phyloP scores from a whole-genome alignment of 2,888 invertebrate genomes.

The Drosophila austrosaltans region DNA sequence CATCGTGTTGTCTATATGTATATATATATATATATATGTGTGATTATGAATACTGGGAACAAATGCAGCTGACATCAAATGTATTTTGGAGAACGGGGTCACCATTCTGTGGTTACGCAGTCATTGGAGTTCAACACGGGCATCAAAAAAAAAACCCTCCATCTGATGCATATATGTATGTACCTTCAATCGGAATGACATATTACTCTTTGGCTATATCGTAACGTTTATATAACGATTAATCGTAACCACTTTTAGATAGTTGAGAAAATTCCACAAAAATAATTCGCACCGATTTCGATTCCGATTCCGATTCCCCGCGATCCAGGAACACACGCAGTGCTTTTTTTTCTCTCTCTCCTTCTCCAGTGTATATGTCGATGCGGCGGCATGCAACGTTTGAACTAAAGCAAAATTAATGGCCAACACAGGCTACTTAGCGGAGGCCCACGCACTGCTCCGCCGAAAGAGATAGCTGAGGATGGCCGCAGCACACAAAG shows the following conservation, averaged over 20 bases:
- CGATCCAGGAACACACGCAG: conserved; percentile 53
- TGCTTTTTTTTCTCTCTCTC: conserved; percentile 29
- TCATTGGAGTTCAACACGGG: too few relatives aligned
- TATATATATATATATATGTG: conserved; percentile 19
- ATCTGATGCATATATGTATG: too few relatives aligned
- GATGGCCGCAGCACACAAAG: too few relatives aligned
- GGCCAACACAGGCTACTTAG: conserved; percentile 79
- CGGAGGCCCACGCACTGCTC: conserved; percentile 62
- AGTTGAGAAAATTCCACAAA: too few relatives aligned
- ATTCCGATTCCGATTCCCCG: neutral
- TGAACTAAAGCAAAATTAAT: conserved; percentile 76
- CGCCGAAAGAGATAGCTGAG: neutral
- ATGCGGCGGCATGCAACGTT: conserved; percentile 58
- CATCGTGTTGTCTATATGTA: conserved; percentile 22
- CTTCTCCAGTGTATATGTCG: conserved; percentile 3
- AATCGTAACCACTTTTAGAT: too few relatives aligned
- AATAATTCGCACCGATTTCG: neutral
- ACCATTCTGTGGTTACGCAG: neutral
- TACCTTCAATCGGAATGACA: neutral
- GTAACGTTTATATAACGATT: too few relatives aligned
- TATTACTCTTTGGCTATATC: neutral
- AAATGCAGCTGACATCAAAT: neutral
- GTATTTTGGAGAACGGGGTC: neutral
- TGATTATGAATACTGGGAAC: conserved; percentile 57
- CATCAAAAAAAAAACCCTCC: too few relatives aligned